These are phyloP conservation scores for Vulpes ferrilata DNA, from an alignment of 2,113 vertebrate species.

Conservation along the genomic window DNA sequence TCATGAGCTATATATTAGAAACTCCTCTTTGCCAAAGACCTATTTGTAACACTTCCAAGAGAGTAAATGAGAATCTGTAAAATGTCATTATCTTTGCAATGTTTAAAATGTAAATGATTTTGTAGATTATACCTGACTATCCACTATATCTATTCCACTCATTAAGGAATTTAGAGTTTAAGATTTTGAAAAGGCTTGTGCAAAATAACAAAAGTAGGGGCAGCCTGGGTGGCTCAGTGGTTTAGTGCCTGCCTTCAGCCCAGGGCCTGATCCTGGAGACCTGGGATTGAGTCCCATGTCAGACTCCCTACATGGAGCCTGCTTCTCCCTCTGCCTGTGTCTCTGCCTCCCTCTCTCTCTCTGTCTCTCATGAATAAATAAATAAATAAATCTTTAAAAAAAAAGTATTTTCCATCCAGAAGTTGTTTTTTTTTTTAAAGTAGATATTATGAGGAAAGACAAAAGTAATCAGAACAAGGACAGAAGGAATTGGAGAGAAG, in stretches of 20 bases:
- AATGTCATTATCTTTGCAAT: not conserved
- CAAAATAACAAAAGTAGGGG: not conserved
- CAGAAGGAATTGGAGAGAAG: too few species aligned
- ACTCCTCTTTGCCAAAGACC: not conserved
- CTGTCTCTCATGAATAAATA: too few species aligned
- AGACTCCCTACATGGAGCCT: too few species aligned
- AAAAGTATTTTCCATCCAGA: not conserved
- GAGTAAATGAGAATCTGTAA: not conserved
- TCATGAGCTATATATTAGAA: not conserved
- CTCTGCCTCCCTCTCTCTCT: too few species aligned
- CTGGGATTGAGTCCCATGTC: too few species aligned
- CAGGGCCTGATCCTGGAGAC: too few species aligned
- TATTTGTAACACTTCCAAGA: not conserved
- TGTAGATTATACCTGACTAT: not conserved
- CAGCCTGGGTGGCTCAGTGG: too few species aligned
- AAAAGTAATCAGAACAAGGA: not conserved
- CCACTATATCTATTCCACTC: not conserved
- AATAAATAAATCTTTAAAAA: too few species aligned
- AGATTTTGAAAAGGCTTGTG: not conserved
- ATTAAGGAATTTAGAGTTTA: not conserved
- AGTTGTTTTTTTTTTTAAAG: not conserved
- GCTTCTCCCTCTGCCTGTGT: too few species aligned
- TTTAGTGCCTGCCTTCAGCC: too few species aligned
- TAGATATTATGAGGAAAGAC: not conserved
- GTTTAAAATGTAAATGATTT: not conserved